These are phyloP conservation scores for Maniola jurtina DNA, from an alignment of 1,140 invertebrate genomes.

Conservation along the genomic window DNA sequence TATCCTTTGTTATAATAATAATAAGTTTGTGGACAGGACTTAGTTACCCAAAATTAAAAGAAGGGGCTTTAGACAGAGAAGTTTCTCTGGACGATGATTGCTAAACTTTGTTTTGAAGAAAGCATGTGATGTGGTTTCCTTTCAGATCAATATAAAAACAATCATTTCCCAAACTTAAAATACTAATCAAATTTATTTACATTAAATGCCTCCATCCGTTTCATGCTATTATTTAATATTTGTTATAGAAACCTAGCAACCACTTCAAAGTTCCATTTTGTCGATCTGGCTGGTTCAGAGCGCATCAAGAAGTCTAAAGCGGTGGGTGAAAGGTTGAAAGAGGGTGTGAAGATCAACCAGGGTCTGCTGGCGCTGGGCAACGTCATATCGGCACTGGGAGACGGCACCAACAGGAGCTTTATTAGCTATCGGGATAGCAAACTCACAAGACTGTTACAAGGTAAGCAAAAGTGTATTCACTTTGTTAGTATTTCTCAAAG, in stretches of 20 bases:
- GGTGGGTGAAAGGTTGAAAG: constrained; percentile 93
- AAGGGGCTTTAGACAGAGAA: no score
- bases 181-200: no score
- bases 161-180: no score
- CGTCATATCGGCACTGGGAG: constrained; percentile 94
- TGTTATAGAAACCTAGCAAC: constrained; percentile 83
- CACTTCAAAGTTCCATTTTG: constrained; percentile 90
- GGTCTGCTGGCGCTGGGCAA: constrained; percentile 94
- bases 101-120: no score
- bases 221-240: neutral
- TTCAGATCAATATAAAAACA: no score
- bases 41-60: no score
- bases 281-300: constrained; percentile 96
- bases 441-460: constrained; percentile 93
- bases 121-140: no score
- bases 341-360: constrained; percentile 96
- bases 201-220: no score
- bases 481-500: no score
- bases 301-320: constrained; percentile 95
- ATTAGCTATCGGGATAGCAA: constrained; percentile 95
- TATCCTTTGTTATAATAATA: no score
- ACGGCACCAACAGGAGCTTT: constrained; percentile 82
- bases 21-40: no score
- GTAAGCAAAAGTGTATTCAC: constrained; percentile 77
- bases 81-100: no score